Conservation (phyloP, 2,888 invertebrate genomes). For the Venusia cambrica region DNA sequence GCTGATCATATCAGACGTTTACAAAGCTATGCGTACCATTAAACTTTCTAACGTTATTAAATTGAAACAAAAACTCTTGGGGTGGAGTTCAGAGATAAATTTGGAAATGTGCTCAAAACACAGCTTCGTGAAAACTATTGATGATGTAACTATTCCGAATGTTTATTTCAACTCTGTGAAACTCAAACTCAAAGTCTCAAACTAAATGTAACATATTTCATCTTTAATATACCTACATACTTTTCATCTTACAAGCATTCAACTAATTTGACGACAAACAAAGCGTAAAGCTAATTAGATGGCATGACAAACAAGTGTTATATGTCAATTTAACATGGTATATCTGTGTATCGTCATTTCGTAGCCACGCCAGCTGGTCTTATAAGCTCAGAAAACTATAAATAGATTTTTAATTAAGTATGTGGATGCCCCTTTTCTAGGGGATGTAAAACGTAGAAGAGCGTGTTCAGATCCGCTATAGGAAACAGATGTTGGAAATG, state of each 20-base stretch:
- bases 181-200: no score
- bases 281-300: no score
- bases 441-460: constrained; percentile 1
- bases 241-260: no score
- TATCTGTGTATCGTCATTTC: neutral
- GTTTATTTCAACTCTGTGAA: no score
- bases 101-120: no score
- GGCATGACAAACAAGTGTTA: constrained; percentile 5
- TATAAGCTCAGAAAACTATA: constrained; percentile 15
- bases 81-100: neutral
- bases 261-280: constrained; percentile 11
- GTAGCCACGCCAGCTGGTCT: constrained; percentile 12
- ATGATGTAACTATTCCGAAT: no score
- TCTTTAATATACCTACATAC: no score
- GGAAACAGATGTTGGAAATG: no score
- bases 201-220: no score
- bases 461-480: neutral
- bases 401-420: constrained; percentile 17
- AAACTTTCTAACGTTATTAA: neutral
- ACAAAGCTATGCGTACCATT: neutral
- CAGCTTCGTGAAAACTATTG: no score
- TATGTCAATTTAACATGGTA: constrained; percentile 2
- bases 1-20: neutral
- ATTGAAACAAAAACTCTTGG: neutral
- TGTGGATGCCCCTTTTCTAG: constrained; percentile 1